phyloP scores from a whole-genome alignment of 2,888 invertebrate species.

The Smittia aterrima region DNA sequence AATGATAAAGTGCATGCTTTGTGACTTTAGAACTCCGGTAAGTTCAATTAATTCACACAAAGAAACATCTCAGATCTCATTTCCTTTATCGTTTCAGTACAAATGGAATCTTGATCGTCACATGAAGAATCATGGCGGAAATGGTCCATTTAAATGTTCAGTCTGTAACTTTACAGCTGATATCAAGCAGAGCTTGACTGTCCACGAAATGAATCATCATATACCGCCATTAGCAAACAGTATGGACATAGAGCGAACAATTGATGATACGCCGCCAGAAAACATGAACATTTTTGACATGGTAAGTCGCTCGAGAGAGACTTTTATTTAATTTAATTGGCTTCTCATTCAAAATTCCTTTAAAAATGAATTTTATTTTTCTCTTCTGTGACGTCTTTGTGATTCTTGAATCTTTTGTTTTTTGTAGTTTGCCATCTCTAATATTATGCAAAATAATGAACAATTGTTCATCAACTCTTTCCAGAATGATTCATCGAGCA shows the following conservation, averaged over 20 bases:
- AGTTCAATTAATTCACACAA: neutral
- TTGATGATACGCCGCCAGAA: conserved; percentile 33
- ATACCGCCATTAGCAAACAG: conserved; percentile 59
- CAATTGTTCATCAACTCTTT: conserved; percentile 33
- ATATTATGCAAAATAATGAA: conserved; percentile 41
- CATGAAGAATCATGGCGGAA: conserved; percentile 85
- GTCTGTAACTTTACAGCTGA: conserved; percentile 89
- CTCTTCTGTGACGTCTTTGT: conserved; percentile 6
- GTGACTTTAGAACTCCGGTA: conserved; percentile 83
- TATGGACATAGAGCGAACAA: conserved; percentile 36
- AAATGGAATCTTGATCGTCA: conserved; percentile 93
- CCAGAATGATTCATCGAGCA: conserved; percentile 38
- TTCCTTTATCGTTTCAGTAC: conserved; percentile 53
- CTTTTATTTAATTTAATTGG: neutral
- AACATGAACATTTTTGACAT: conserved; percentile 40
- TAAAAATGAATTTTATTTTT: neutral
- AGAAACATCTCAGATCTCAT: neutral
- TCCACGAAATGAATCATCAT: conserved; percentile 89
- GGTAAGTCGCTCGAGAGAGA: conserved; percentile 26
- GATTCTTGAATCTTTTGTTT: conserved; percentile 24
- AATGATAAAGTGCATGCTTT: conserved; percentile 90
- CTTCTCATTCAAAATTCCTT: neutral
- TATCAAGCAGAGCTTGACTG: conserved; percentile 86
- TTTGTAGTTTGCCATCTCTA: conserved; percentile 41
- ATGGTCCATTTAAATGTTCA: conserved; percentile 79